Percentiles rank a stretch among this genome's conserved stretches.
Evolutionary conservation across 2,797 vertebrate genomes (phyloP).

Genomic region (Staurois parvus): DNA sequence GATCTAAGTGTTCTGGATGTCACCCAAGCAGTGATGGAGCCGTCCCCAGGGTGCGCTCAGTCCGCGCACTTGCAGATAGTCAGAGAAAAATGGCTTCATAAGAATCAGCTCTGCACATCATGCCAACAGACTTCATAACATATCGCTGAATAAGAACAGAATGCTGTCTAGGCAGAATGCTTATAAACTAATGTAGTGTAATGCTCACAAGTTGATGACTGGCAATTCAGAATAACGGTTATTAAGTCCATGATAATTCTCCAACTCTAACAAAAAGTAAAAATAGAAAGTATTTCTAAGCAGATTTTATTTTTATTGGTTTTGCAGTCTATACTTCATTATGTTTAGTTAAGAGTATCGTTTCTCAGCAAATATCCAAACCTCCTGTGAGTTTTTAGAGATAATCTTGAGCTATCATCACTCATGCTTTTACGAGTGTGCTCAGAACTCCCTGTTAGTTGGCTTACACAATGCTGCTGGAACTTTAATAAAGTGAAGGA

Average conservation of each 20-base stretch:
- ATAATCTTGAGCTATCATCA: background rate
- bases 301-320: conserved; percentile 4
- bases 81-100: conserved; percentile 43
- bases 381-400: background rate
- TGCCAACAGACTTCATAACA: conserved; percentile 45
- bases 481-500: background rate
- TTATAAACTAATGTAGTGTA: conserved; percentile 3
- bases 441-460: background rate
- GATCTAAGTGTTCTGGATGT: conserved; percentile 55
- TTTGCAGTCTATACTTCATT: background rate
- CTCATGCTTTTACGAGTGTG: background rate
- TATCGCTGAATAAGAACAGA: conserved; percentile 29
- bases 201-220: conserved; percentile 6
- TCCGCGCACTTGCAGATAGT: conserved; percentile 41
- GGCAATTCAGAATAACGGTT: conserved; percentile 14
- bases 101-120: conserved; percentile 26
- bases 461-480: background rate
- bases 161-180: conserved; percentile 28
- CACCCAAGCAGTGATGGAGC: conserved; percentile 52
- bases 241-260: background rate
- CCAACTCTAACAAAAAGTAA: background rate
- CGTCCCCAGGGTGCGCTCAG: conserved; percentile 28
- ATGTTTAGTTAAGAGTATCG: background rate
- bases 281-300: background rate
- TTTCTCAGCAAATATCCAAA: background rate